Base-by-base conservation (phyloP, 2,113 vertebrate genomes). In the Mola mola region DNA sequence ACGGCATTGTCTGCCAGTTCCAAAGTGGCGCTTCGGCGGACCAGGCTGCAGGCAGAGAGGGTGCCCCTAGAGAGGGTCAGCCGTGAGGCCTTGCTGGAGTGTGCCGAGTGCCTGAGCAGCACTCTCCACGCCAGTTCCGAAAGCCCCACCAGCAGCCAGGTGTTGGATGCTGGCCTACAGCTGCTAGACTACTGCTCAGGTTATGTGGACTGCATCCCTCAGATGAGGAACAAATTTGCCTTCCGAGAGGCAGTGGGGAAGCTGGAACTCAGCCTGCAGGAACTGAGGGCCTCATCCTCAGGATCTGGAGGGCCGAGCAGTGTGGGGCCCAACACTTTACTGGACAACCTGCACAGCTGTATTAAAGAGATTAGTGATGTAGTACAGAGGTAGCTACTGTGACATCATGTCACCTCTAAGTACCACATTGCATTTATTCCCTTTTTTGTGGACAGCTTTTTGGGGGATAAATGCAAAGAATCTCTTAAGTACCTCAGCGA, bases 351-450 rank as follows among this genome's bases (percentile, higher is more conserved):
- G 84, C 85, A 98, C 89, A 93, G 93, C 6, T 98, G 96, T 85
- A 95, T 98, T 66, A 96, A 96, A 92, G 97, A 99, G 88, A 97
- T 98, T 89, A 98, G 95, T 37, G 96, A 98, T 6, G 95, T 98
- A 76, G 97, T 99, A 48, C 96, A 98, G 92, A 98, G 97, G 96
- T 99, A 98, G 96, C 95, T 90, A 87, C 92, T 84, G 92, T 88
- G 89, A 84, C 89, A 87, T 62, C 16, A 37, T 7, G 56, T 62
- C 59, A 55, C 24, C 61, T 68, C 70, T 21, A 31, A 52, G 62
- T 19, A 63, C 56, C 52, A 44, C 44, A 69, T 72, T 15, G 31
- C 57, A 67, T 62, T 16, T 73, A 72, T 62, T 82, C 55, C 53
- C 37, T 47, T 60, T 47, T 85, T 46, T 75, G 50, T 59, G 47